These are phyloP conservation scores for Chlorops oryzae DNA, from an alignment of 1,140 invertebrate species.

Conservation along the genomic window DNA sequence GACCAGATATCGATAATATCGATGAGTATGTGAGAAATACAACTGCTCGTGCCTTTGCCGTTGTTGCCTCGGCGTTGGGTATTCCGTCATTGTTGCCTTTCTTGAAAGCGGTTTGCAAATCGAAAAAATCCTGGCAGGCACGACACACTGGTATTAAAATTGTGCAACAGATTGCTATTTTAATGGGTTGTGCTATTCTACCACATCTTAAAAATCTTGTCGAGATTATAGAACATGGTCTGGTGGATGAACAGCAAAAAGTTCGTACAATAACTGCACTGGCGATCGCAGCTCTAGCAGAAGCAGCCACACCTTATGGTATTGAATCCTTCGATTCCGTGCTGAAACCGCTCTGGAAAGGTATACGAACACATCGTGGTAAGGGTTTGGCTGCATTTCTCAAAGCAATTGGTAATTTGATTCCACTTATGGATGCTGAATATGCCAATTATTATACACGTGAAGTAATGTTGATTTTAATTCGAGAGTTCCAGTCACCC, in stretches of 20 bases:
- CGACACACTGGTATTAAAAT: conserved; percentile 99
- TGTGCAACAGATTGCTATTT: conserved; percentile 98
- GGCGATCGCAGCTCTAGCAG: conserved; percentile 94
- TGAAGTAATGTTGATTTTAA: conserved; percentile 99
- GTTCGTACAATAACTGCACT: conserved; percentile 96
- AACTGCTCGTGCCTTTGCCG: conserved; percentile 97
- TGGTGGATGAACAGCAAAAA: conserved; percentile 83
- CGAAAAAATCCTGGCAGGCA: conserved; percentile 99
- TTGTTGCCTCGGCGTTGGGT: conserved; percentile 96
- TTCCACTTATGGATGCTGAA: conserved; percentile 99
- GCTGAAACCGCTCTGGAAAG: conserved; percentile 98
- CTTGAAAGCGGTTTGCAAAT: conserved; percentile 97
- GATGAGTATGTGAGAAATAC: conserved; percentile 99
- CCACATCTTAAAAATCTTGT: conserved; percentile 97
- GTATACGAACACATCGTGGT: conserved; percentile 95
- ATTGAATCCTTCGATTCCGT: conserved; percentile 99
- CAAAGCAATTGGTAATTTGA: conserved; percentile 98
- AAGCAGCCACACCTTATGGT: conserved; percentile 98
- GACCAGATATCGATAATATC: conserved; percentile 99
- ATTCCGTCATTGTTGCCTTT: conserved; percentile 97
- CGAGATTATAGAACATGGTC: conserved; percentile 98
- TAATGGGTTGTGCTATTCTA: conserved; percentile 99
- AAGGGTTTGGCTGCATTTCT: conserved; percentile 98
- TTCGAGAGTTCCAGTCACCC: conserved; percentile 98
- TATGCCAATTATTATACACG: conserved; percentile 99